Evolutionary conservation across 2,888 invertebrate species (phyloP), one percentile per base, ranked within the genome.

Genomic region (Cordilura impudica): DNA sequence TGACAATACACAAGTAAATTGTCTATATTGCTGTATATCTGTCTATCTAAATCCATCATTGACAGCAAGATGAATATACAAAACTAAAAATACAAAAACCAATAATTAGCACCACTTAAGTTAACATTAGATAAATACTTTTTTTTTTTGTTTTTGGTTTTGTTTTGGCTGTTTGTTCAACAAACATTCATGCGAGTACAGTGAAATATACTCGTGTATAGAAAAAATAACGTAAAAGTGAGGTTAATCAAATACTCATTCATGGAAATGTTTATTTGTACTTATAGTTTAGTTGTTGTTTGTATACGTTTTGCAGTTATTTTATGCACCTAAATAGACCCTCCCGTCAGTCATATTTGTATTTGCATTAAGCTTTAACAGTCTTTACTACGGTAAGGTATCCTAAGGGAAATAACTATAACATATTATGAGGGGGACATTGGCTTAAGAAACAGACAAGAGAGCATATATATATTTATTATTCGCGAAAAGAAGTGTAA

Each of bases 41-140:
- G 7, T 49, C 23, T 60, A 0, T 29, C 56, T 6, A 39, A 39
- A 39, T n/a, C 35, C 54, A 56, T 54, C 19, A 54, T 54, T 67
- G 45, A 45, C 21, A 45, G 16, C 45, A 16, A 61, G 47, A 45
- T 43, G 16, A 66, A 51, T 73, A 29, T 49, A 43, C 47, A 29
- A 14, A 51, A 67, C 14, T 39, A 43, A 70, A 61, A 16, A 49
- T 21, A 26, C 6, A 74, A 73, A 74, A 54, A 19, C 39, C 43
- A 71, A 75, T 67, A 79, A 79, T 79, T 79, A 79, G 78, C 74
- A 75, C 56, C 78, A 79, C 78, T 75, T 79, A 79, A 66, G 74
- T 67, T 47, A 61, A 71, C 66, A 71, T 79, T 71, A 71, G 66
- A 67, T 61, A 75, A 75, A 56, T 75, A 29, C 14, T 26, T 74